These are phyloP conservation scores for Theocolax elegans DNA, from an alignment of 1,140 invertebrate genomes.

Conservation along the genomic window DNA sequence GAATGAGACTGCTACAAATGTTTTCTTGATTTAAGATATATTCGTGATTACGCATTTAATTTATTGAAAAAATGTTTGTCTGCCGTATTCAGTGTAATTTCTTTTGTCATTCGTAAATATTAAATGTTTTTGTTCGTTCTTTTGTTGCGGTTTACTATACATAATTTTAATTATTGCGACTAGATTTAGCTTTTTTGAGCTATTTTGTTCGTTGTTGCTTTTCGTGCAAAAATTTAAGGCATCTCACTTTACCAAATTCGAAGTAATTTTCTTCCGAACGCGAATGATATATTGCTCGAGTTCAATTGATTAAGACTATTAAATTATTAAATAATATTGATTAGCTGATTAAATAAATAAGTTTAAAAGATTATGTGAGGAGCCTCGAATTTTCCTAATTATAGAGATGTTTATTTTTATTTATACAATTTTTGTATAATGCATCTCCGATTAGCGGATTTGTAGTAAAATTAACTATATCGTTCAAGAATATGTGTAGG, in stretches of 20 bases:
- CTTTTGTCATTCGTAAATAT: conserved; percentile 23
- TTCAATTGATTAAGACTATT: neutral
- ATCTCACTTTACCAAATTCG: conserved; percentile 17
- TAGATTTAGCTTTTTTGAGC: conserved; percentile 16
- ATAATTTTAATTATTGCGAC: conserved; percentile 22
- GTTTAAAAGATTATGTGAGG: conserved; percentile 11
- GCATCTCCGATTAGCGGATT: conserved; percentile 26
- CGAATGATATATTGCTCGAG: neutral
- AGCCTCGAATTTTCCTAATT: conserved; percentile 34
- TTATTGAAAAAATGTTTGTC: conserved; percentile 34
- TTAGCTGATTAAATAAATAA: too few relatives aligned
- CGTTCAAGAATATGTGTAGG: conserved; percentile 22
- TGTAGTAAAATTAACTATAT: conserved; percentile 19
- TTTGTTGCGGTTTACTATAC: conserved; percentile 22
- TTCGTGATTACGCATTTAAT: conserved; percentile 32
- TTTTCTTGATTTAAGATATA: conserved; percentile 1
- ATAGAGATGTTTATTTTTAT: conserved; percentile 17
- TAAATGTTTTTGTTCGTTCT: conserved; percentile 28
- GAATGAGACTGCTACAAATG: conserved; percentile 34
- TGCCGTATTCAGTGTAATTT: conserved; percentile 33
- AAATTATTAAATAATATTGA: too few relatives aligned
- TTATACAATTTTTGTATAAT: conserved; percentile 30
- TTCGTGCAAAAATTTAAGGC: conserved; percentile 34
- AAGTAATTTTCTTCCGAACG: neutral
- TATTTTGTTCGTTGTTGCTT: conserved; percentile 8